Percentiles rank a stretch among this genome's conserved stretches.
Evolutionary conservation across 2,797 vertebrate species (phyloP).

Genomic region (Spinus pinus): DNA sequence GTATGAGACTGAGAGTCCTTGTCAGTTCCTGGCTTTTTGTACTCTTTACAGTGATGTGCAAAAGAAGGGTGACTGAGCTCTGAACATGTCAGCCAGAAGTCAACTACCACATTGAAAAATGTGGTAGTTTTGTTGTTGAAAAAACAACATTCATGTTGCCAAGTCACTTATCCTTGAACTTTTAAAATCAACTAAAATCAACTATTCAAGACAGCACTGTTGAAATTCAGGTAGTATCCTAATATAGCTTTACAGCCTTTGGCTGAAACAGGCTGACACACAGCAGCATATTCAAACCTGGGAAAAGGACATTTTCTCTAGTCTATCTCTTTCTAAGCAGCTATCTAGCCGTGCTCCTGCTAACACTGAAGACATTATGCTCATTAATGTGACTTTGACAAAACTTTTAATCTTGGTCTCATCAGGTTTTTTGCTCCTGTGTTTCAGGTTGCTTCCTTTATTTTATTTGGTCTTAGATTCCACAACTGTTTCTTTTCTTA

Average conservation of each 20-base stretch:
- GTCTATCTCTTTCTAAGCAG: background rate
- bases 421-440: background rate
- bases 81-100: background rate
- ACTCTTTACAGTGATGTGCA: background rate
- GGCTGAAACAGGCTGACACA: background rate
- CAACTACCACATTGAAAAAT: too few relatives aligned
- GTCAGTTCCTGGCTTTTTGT: background rate
- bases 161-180: background rate
- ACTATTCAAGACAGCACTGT: background rate
- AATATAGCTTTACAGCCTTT: background rate
- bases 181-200: background rate
- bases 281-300: background rate
- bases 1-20: background rate
- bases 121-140: too few relatives aligned
- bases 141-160: fast-evolving
- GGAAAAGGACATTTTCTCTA: background rate
- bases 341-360: fast-evolving
- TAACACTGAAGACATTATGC: background rate
- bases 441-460: background rate
- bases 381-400: background rate
- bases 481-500: background rate
- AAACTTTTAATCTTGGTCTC: background rate
- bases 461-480: background rate
- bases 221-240: background rate
- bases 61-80: background rate